Evolutionary conservation across 2,113 vertebrate genomes (phyloP).

Genomic region (Hippolais icterina): DNA sequence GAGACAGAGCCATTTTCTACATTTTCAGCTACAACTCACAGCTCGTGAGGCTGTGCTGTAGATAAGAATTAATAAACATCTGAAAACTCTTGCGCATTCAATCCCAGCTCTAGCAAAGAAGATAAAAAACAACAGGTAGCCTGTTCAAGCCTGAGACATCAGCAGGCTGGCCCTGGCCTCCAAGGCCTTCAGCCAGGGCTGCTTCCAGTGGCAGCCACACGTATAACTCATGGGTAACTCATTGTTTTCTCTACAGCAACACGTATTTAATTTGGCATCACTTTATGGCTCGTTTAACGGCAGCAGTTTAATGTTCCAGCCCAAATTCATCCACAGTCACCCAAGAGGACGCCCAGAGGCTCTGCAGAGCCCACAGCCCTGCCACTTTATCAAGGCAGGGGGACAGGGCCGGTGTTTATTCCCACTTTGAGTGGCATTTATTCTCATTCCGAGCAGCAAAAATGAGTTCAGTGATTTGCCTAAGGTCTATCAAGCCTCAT

Average conservation of each 20-base stretch:
- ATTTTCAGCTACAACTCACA: no score
- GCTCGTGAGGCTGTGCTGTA: no score
- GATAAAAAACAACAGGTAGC: no score
- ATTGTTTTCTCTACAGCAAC: background rate
- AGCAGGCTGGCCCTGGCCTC: background rate
- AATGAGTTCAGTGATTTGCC: background rate
- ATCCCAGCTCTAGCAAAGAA: no score
- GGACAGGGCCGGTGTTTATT: background rate
- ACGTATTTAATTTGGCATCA: rapidly evolving
- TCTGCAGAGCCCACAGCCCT: background rate
- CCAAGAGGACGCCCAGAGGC: background rate
- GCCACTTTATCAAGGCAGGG: background rate
- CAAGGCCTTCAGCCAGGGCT: background rate
- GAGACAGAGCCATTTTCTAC: no score
- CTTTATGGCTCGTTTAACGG: background rate
- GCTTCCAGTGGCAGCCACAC: background rate
- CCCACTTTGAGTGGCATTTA: background rate
- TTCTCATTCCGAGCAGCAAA: background rate
- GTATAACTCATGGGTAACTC: background rate
- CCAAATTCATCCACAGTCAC: rapidly evolving
- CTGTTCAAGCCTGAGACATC: background rate
- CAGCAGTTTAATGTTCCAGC: background rate
- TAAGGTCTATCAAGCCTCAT: background rate
- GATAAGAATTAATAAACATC: no score
- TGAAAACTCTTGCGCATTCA: no score